Conservation (phyloP, 2,113 vertebrate genomes). For the Rhegmatorhina hoffmannsi region DNA sequence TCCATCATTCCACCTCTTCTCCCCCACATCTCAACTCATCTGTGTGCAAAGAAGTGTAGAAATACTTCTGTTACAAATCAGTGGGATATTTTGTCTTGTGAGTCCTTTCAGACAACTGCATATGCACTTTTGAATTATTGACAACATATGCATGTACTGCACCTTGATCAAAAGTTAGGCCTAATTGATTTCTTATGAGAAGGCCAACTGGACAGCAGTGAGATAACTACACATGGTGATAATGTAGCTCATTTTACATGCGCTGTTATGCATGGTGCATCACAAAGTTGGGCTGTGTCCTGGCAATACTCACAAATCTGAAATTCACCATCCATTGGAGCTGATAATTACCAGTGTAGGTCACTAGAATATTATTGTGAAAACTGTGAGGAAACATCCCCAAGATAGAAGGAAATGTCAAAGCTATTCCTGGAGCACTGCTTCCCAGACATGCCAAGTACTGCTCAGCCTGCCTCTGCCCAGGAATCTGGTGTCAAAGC, state of each 20-base stretch:
- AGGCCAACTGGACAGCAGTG: not conserved
- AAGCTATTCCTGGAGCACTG: not conserved
- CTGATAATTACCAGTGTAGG: not conserved
- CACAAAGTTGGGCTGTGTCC: not conserved
- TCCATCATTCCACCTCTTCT: not conserved
- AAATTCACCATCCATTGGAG: not conserved
- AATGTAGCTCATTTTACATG: not conserved
- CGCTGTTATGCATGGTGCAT: not conserved
- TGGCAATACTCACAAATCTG: not conserved
- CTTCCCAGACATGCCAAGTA: rapidly evolving
- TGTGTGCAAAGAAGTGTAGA: not conserved
- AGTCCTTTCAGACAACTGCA: not conserved
- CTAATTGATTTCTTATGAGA: not conserved
- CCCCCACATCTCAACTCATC: not conserved
- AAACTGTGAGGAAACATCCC: not conserved
- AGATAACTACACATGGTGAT: not conserved
- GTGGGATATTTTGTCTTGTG: not conserved
- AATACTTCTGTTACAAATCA: not conserved
- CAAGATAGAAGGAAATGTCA: not conserved
- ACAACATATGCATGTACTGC: not conserved
- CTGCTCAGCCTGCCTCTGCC: not conserved
- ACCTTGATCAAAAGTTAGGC: not conserved
- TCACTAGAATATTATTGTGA: not conserved
- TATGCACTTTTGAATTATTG: not conserved
- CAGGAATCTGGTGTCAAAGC: not conserved